These are phyloP conservation scores for Channa argus DNA, from an alignment of 2,113 vertebrate genomes.

Conservation along the genomic window DNA sequence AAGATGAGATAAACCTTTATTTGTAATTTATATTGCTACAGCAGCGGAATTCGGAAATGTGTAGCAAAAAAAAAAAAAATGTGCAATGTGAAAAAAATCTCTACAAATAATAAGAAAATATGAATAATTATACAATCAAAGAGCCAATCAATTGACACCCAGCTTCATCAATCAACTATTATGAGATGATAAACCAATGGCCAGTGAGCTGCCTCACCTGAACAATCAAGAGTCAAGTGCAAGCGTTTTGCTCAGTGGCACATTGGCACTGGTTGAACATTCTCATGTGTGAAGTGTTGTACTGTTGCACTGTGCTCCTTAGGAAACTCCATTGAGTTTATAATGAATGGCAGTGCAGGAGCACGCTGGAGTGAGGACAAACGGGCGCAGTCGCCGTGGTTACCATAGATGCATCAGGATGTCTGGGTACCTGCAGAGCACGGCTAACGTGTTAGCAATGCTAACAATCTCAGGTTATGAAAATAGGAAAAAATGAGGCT, in stretches of 20 bases:
- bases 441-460: neutral
- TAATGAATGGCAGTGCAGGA: neutral
- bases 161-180: too few species aligned
- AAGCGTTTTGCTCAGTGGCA: conserved; percentile 33
- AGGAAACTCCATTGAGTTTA: conserved; percentile 32
- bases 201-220: neutral
- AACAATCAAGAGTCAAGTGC: conserved; percentile 5
- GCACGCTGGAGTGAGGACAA: neutral
- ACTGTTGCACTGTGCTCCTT: neutral
- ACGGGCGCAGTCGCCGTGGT: conserved; percentile 25
- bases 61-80: too few species aligned
- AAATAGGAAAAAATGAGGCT: neutral
- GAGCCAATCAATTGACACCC: too few species aligned
- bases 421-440: neutral
- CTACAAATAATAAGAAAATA: too few species aligned
- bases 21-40: too few species aligned
- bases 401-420: neutral
- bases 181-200: neutral
- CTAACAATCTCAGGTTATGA: neutral
- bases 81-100: too few species aligned
- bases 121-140: too few species aligned
- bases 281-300: conserved; percentile 10
- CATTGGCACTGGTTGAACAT: conserved; percentile 11
- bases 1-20: too few species aligned
- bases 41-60: too few species aligned